phyloP scores from a whole-genome alignment of 2,888 invertebrate species.

The Cephus spinipes region DNA sequence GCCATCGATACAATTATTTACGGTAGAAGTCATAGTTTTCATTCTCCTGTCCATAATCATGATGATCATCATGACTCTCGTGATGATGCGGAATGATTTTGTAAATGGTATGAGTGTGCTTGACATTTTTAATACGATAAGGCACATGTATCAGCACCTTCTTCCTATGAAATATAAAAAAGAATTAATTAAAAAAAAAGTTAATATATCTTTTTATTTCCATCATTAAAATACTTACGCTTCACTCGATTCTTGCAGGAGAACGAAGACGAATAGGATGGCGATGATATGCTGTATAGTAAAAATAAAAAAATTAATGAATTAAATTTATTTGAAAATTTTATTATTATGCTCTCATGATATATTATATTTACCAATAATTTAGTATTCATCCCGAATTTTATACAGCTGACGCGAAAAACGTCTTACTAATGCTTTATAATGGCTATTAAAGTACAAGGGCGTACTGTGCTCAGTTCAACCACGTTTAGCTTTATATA shows the following conservation, averaged over 20 bases:
- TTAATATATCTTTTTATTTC: background rate
- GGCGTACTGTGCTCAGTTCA: constrained; percentile 33
- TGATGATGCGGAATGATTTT: constrained; percentile 75
- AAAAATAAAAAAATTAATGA: background rate
- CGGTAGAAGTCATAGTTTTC: constrained; percentile 34
- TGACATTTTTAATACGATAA: constrained; percentile 75
- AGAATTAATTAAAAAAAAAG: background rate
- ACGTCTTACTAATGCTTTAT: background rate
- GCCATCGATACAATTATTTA: background rate
- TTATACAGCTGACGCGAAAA: background rate
- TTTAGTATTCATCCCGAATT: constrained; percentile 39
- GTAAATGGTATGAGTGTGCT: constrained; percentile 79
- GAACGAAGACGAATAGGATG: constrained; percentile 21
- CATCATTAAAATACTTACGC: constrained; percentile 32
- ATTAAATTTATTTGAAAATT: background rate
- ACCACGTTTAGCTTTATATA: constrained; percentile 46
- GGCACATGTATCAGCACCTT: constrained; percentile 78
- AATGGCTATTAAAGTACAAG: background rate
- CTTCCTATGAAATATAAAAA: constrained; percentile 68
- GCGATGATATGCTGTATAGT: constrained; percentile 30
- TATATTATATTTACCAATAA: constrained; percentile 39
- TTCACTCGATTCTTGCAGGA: constrained; percentile 24
- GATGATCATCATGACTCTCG: constrained; percentile 38
- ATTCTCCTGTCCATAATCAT: constrained; percentile 30
- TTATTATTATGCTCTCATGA: background rate